Conservation (phyloP, 1,140 invertebrate genomes). For the Trichoplusia ni region DNA sequence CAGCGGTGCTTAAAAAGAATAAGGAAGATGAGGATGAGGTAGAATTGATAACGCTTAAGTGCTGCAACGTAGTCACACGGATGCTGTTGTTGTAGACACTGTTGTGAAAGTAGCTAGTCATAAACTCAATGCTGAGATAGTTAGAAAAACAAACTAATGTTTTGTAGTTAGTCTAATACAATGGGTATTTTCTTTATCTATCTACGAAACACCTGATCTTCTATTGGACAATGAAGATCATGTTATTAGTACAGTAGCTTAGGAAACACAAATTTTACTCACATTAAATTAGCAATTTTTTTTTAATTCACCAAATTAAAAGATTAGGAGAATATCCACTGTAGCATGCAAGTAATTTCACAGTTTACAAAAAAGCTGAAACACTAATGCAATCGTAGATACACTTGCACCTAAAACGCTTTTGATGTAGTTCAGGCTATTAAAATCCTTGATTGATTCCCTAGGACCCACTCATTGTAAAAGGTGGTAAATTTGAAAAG, state of each 20-base stretch:
- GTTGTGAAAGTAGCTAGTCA: slow-evolving; percentile 3
- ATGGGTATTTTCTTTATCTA: slow-evolving; percentile 13
- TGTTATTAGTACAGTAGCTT: neutral
- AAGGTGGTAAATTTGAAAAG: slow-evolving; percentile 76
- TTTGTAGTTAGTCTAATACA: slow-evolving; percentile 30
- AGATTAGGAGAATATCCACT: slow-evolving; percentile 36
- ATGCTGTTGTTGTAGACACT: slow-evolving; percentile 25
- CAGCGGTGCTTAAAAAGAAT: slow-evolving; percentile 71
- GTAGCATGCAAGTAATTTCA: slow-evolving; percentile 47
- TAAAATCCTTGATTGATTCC: slow-evolving; percentile 65
- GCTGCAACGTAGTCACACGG: slow-evolving; percentile 28
- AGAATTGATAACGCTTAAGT: slow-evolving; percentile 41
- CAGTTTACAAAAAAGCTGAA: slow-evolving; percentile 50
- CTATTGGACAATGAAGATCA: neutral
- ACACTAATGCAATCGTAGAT: slow-evolving; percentile 53
- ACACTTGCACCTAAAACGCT: slow-evolving; percentile 54
- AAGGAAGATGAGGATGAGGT: slow-evolving; percentile 65
- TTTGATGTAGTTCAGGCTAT: slow-evolving; percentile 47
- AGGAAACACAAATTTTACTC: neutral
- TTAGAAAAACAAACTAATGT: slow-evolving; percentile 36
- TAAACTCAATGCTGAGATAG: slow-evolving; percentile 37
- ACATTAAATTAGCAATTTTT: too few species aligned
- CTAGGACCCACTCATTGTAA: slow-evolving; percentile 71
- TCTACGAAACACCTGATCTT: neutral
- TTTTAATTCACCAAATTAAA: too few species aligned